A percentile compares a stretch with the other conserved stretches of the same genome.
Evolutionary conservation across 2,113 vertebrate genomes (phyloP).

Genomic region (Tupaia chinensis): DNA sequence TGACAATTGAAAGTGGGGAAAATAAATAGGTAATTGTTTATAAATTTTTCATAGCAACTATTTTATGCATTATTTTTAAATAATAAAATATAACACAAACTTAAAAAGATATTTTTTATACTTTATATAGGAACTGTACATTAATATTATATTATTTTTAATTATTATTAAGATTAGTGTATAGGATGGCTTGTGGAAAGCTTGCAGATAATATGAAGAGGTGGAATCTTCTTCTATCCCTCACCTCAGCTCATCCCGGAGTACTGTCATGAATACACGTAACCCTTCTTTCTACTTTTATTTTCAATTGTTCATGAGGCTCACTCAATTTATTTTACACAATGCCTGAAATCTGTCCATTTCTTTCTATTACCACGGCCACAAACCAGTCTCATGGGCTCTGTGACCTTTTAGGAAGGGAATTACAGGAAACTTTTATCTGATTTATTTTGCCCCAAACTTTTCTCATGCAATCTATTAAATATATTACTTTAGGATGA

Average conservation of each 20-base stretch:
- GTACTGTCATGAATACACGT: neutral
- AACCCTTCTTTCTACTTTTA: conserved; percentile 22
- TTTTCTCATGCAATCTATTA: neutral
- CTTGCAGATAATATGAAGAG: neutral
- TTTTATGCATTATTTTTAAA: neutral
- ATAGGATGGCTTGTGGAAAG: neutral
- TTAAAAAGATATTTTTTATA: neutral
- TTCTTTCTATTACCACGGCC: conserved; percentile 15
- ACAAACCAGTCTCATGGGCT: neutral
- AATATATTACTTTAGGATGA: neutral
- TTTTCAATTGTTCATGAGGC: conserved; percentile 45
- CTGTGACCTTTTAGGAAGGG: conserved; percentile 29
- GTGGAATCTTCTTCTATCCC: neutral
- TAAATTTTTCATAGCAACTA: neutral
- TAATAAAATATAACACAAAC: neutral
- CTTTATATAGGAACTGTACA: neutral
- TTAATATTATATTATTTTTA: neutral
- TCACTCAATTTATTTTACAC: conserved; percentile 52
- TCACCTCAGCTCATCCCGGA: neutral
- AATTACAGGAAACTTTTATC: neutral
- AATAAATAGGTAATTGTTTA: neutral
- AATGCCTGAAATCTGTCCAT: conserved; percentile 36
- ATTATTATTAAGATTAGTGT: neutral
- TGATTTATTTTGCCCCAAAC: conserved; percentile 44
- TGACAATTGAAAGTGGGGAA: neutral